A percentile compares a stretch with the other conserved stretches of the same genome.
These are phyloP conservation scores for Cylas formicarius DNA, from an alignment of 1,140 invertebrate genomes.

Conservation along the genomic window DNA sequence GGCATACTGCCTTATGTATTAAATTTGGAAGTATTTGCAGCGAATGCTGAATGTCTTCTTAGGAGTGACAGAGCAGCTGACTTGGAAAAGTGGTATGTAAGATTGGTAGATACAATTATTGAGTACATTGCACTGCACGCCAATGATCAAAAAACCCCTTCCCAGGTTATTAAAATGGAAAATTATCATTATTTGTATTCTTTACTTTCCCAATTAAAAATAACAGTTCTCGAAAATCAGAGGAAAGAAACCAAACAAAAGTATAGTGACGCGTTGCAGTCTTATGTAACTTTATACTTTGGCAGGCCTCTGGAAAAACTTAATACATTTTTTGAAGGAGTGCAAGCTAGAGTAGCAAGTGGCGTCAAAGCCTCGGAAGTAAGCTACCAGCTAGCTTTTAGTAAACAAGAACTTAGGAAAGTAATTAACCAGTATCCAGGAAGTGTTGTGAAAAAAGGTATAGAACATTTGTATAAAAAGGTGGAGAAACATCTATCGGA, in stretches of 20 bases:
- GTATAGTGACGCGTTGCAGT: conserved; percentile 83
- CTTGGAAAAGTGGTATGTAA: conserved; percentile 91
- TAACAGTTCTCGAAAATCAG: conserved; percentile 77
- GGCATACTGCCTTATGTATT: conserved; percentile 87
- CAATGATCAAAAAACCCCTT: conserved; percentile 88
- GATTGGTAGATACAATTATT: conserved; percentile 80
- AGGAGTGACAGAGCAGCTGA: conserved; percentile 85
- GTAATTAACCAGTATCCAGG: conserved; percentile 94
- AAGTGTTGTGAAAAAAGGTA: conserved; percentile 87
- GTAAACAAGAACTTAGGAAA: conserved; percentile 92
- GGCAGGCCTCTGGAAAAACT: conserved; percentile 92
- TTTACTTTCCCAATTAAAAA: conserved; percentile 82
- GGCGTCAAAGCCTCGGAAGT: conserved; percentile 97
- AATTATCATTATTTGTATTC: conserved; percentile 95
- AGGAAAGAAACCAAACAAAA: conserved; percentile 87
- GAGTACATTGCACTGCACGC: conserved; percentile 74
- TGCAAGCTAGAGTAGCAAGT: conserved; percentile 80
- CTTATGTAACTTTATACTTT: conserved; percentile 92
- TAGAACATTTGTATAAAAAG: conserved; percentile 93
- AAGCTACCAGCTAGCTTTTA: conserved; percentile 95
- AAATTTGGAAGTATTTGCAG: conserved; percentile 88
- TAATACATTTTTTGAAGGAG: conserved; percentile 92
- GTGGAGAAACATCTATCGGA: conserved; percentile 96
- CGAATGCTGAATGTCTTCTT: conserved; percentile 81
- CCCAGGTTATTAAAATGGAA: conserved; percentile 93